Evolutionary conservation across 2,797 vertebrate species (phyloP).

Genomic region (Pyrocephalus nanus): DNA sequence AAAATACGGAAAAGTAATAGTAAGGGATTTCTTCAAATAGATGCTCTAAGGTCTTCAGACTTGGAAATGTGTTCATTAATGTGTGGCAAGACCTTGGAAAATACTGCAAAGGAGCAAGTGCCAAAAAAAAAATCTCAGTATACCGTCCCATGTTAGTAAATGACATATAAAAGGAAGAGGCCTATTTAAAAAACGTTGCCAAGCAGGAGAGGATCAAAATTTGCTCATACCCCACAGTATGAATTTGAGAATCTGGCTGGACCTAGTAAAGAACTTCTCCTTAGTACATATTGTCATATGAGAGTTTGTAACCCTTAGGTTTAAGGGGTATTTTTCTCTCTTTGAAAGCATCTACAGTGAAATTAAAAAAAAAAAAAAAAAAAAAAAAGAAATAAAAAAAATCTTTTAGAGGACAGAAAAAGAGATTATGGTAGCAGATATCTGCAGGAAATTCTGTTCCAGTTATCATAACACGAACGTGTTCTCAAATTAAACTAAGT

Average conservation of each 20-base stretch:
- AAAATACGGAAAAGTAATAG: neutral
- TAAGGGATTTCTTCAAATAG: neutral
- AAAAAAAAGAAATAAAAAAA: neutral
- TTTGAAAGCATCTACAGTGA: neutral
- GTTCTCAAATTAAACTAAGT: neutral
- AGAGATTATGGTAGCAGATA: neutral
- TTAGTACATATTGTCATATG: neutral
- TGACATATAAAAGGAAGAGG: neutral
- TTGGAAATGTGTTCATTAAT: neutral
- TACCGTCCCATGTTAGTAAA: neutral
- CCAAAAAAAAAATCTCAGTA: neutral
- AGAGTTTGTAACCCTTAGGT: neutral
- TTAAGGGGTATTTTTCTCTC: neutral
- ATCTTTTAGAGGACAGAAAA: neutral
- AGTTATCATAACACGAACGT: neutral
- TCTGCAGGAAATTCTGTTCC: neutral
- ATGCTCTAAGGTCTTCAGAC: neutral
- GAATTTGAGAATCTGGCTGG: neutral
- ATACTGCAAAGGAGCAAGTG: neutral
- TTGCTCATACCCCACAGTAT: neutral
- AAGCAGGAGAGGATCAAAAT: neutral
- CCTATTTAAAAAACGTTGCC: neutral
- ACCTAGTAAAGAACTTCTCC: neutral
- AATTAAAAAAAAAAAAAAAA: neutral
- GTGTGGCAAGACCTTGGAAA: neutral